A percentile compares a stretch with the other conserved stretches of the same genome.
These are phyloP conservation scores for Aromia moschata DNA, from an alignment of 2,888 invertebrate genomes.

Conservation along the genomic window DNA sequence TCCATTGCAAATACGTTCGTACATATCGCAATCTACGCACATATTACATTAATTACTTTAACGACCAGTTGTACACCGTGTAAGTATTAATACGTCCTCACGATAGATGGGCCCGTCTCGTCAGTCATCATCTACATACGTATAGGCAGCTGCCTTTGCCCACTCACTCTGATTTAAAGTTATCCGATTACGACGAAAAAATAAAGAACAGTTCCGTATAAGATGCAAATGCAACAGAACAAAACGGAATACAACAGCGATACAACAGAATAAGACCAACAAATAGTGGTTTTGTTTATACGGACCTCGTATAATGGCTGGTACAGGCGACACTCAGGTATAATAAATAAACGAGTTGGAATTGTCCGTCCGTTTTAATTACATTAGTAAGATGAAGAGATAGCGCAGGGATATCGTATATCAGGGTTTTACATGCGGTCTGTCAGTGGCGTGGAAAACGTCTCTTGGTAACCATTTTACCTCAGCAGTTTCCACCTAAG, in stretches of 20 bases:
- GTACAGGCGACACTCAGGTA: conserved; percentile 46
- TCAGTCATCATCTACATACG: conserved; percentile 10
- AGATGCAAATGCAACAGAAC: conserved; percentile 32
- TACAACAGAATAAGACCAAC: conserved; percentile 30
- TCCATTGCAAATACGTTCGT: too few relatives aligned
- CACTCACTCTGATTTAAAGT: conserved; percentile 16
- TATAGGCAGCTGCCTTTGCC: conserved; percentile 20
- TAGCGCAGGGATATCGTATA: conserved; percentile 56
- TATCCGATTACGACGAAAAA: conserved; percentile 28
- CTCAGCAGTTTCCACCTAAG: too few relatives aligned
- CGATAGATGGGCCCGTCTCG: not conserved
- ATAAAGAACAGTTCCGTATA: conserved; percentile 25
- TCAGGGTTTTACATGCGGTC: conserved; percentile 44
- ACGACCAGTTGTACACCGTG: too few relatives aligned
- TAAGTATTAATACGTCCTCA: too few relatives aligned
- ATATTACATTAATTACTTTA: too few relatives aligned
- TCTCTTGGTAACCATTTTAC: too few relatives aligned
- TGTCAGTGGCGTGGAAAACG: conserved; percentile 3
- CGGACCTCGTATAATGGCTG: conserved; percentile 36
- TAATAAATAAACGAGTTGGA: conserved; percentile 58
- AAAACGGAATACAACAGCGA: conserved; percentile 1
- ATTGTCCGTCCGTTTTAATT: conserved; percentile 62
- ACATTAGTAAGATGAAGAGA: conserved; percentile 60
- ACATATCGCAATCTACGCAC: too few relatives aligned
- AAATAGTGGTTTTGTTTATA: conserved; percentile 36